Evolutionary conservation across 64 coral and sea anemone genomes (phyloP).

Genomic region (Stichodactyla helianthus): DNA sequence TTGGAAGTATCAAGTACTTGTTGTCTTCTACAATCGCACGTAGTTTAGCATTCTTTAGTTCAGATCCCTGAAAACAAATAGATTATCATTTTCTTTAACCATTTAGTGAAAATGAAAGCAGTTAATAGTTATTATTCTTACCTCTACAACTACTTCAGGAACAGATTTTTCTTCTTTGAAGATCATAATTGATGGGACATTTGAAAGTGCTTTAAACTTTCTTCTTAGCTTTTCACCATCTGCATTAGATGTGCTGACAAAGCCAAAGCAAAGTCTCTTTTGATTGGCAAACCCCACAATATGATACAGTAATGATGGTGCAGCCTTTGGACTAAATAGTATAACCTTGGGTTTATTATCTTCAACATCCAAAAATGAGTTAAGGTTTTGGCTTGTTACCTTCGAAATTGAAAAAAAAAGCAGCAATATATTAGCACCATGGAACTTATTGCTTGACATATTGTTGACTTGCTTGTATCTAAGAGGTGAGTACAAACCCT

Average conservation of each 20-base stretch:
- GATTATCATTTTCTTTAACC: not conserved
- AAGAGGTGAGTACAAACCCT: constrained; percentile 41
- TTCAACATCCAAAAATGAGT: constrained; percentile 54
- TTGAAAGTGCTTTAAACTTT: constrained; percentile 37
- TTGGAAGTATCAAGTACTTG: constrained; percentile 62
- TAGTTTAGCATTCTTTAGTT: constrained; percentile 73
- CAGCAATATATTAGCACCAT: not conserved
- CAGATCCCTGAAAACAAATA: constrained; percentile 46
- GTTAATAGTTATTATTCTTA: not conserved
- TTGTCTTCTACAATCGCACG: constrained; percentile 53
- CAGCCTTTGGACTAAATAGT: constrained; percentile 66
- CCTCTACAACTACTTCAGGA: constrained; percentile 76
- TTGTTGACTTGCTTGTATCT: not conserved
- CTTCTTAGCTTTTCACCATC: constrained; percentile 57
- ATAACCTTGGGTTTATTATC: constrained; percentile 82
- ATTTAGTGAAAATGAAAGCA: not conserved
- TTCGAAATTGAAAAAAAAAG: not conserved
- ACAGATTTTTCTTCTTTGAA: constrained; percentile 86
- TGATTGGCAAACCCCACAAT: constrained; percentile 66
- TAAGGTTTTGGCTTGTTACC: constrained; percentile 47
- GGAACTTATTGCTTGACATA: too few relatives aligned
- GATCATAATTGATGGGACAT: constrained; percentile 70
- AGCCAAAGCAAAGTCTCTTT: constrained; percentile 67
- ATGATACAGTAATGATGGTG: constrained; percentile 70
- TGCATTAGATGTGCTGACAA: constrained; percentile 34